Conservation (phyloP, 2,113 vertebrate genomes). For the Salvelinus namaycush region DNA sequence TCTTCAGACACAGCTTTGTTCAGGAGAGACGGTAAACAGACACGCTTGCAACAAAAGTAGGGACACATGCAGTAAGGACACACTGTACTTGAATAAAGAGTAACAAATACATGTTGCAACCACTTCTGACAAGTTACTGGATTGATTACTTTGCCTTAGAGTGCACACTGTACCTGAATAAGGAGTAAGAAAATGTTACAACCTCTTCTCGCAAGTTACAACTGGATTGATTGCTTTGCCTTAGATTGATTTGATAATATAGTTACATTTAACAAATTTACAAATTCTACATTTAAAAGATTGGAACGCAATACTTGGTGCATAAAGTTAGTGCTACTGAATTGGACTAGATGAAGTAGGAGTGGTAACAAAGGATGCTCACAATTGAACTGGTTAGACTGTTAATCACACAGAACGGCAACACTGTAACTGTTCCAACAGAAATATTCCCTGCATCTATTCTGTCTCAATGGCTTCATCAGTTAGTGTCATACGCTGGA, state of each 20-base stretch:
- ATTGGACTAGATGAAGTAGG: background rate
- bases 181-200: background rate
- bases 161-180: background rate
- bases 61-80: no score
- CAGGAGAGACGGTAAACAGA: no score
- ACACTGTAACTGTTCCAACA: constrained; percentile 18
- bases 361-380: constrained; percentile 15
- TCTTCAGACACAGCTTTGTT: background rate
- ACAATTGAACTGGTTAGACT: constrained; percentile 37
- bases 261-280: background rate
- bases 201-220: no score
- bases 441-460: constrained; percentile 41
- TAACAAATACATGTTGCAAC: background rate
- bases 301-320: background rate
- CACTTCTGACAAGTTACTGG: no score
- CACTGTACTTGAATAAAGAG: no score
- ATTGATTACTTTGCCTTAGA: no score
- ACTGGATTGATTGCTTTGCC: background rate
- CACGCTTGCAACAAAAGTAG: no score
- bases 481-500: constrained; percentile 55
- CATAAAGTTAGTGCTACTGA: background rate
- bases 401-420: constrained; percentile 51
- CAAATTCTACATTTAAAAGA: background rate
- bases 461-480: constrained; percentile 56
- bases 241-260: no score